These are phyloP conservation scores for Hylomyscus alleni DNA, from an alignment of 2,797 vertebrate species.

Conservation along the genomic window DNA sequence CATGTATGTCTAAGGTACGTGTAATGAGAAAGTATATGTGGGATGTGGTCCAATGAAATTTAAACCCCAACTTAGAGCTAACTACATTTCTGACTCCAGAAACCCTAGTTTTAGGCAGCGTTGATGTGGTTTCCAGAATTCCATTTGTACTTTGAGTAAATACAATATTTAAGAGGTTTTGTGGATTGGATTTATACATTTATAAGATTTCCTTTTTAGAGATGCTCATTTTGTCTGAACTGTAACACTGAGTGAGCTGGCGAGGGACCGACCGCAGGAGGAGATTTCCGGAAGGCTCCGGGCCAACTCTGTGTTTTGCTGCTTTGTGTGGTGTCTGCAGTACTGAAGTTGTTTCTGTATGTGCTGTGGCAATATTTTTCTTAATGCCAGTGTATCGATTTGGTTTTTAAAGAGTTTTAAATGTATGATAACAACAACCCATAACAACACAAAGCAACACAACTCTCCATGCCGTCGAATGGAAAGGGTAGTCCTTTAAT, in stretches of 20 bases:
- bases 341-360: conserved; percentile 76
- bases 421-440: conserved; percentile 64
- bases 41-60: conserved; percentile 61
- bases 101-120: conserved; percentile 78
- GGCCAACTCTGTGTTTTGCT: conserved; percentile 67
- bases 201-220: conserved; percentile 79
- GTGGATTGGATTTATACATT: conserved; percentile 85
- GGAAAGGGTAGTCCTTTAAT: conserved; percentile 64
- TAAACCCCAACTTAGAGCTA: conserved; percentile 73
- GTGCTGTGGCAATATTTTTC: conserved; percentile 54
- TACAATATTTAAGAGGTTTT: conserved; percentile 82
- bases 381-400: conserved; percentile 58
- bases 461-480: conserved; percentile 68
- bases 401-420: conserved; percentile 80
- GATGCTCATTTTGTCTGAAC: conserved; percentile 84
- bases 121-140: conserved; percentile 77
- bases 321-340: conserved; percentile 71
- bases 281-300: conserved; percentile 83
- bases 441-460: neutral
- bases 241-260: conserved; percentile 84
- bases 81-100: conserved; percentile 71
- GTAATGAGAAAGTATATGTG: neutral
- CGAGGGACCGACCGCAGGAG: conserved; percentile 63
- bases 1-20: conserved; percentile 16
- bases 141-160: conserved; percentile 82